Base-by-base conservation (phyloP, 2,113 vertebrate genomes). In the Sinosuthora webbiana region DNA sequence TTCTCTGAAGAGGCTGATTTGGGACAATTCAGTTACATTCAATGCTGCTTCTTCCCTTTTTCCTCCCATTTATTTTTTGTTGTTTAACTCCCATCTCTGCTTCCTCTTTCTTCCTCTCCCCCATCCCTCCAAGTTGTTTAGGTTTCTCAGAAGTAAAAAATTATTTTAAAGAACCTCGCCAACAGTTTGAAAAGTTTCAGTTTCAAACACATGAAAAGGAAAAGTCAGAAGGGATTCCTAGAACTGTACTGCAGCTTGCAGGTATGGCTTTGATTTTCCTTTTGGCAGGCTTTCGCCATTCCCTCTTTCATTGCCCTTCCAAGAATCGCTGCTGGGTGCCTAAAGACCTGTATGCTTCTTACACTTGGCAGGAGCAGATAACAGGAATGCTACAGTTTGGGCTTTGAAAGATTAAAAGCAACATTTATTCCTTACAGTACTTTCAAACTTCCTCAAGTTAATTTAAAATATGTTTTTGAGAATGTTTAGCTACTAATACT, bases 211-310 rank as follows among this genome's bases (percentile, higher is more conserved):
- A 90, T 92, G 94, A 97, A 96, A 96, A 95, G 92, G 87, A 69
- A 83, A 91, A 93, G 93, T 97, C 95, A 84, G 76, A 96, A 95
- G 89, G 88, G 92, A 97, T 80, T 97, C 91, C 64, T 89, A 90
- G 92, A 97, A 63, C 87, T 96, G 65, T 63, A 86, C 39, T 89
- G 87, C 93, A 92, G 95, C 92, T 97, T 96, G 94, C 95, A 98
- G 97, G 97, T 97, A 97, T 94, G 97, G 95, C 96, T 98, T 96
- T 97, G 94, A 96, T 97, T 97, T 98, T 91, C 87, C 86, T 89
- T 85, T 97, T 97, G 97, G 96, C 97, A 94, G 77, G 53, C 50
- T 92, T 80, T 93, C 3, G 17, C 76, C 87, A 85, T 88, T 95
- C 85, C 83, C 81, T 96, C 67, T 96, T 97, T 96, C 92, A 95